Evolutionary conservation across 2,888 invertebrate species (phyloP).

Genomic region (Yponomeuta malinellus): DNA sequence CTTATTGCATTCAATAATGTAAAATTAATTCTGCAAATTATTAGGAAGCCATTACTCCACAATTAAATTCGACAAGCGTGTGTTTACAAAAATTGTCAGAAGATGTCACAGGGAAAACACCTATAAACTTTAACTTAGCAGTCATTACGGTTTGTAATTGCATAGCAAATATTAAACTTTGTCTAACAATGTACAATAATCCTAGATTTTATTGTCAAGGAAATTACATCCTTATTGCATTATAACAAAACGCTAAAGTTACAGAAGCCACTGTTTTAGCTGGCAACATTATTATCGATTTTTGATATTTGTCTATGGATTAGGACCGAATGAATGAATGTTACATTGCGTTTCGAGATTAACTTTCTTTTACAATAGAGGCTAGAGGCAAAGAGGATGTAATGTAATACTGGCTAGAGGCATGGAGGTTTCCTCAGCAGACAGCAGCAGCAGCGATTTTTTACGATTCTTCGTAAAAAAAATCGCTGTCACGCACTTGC

Average conservation of each 20-base stretch:
- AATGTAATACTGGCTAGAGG: too few relatives aligned
- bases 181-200: slow-evolving; percentile 29
- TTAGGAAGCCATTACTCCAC: slow-evolving; percentile 76
- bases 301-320: slow-evolving; percentile 29
- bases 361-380: too few relatives aligned
- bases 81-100: slow-evolving; percentile 74
- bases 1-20: slow-evolving; percentile 42
- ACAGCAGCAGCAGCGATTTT: too few relatives aligned
- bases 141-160: slow-evolving; percentile 51
- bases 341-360: not conserved
- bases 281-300: slow-evolving; percentile 64
- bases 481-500: too few relatives aligned
- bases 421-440: too few relatives aligned
- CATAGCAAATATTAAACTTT: slow-evolving; percentile 31
- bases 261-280: slow-evolving; percentile 40
- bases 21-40: slow-evolving; percentile 62
- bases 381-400: too few relatives aligned
- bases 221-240: slow-evolving; percentile 50
- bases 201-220: slow-evolving; percentile 34
- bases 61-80: slow-evolving; percentile 76
- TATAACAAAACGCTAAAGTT: slow-evolving; percentile 45
- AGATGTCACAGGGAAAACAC: slow-evolving; percentile 47
- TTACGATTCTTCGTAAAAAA: too few relatives aligned
- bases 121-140: slow-evolving; percentile 37
- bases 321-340: slow-evolving; percentile 8